A percentile compares a stretch with the other conserved stretches of the same genome.
Evolutionary conservation across 2,113 vertebrate genomes (phyloP).

Genomic region (Pygathrix nemaeus): DNA sequence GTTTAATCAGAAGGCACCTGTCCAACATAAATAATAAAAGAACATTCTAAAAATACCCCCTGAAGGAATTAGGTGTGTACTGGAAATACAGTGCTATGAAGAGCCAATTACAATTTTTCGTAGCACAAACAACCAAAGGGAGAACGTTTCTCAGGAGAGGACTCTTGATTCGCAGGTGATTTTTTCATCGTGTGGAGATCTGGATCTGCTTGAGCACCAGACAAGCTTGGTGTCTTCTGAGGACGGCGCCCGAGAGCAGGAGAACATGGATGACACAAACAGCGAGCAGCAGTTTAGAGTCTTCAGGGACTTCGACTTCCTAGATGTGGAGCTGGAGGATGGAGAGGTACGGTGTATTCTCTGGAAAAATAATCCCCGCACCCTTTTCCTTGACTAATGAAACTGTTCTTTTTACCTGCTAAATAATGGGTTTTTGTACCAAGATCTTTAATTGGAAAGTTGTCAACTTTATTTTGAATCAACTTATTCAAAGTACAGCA

Average conservation of each 20-base stretch:
- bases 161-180: constrained; percentile 90
- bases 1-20: constrained; percentile 88
- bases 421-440: constrained; percentile 58
- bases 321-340: constrained; percentile 98
- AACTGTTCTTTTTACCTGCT: constrained; percentile 49
- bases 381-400: constrained; percentile 2
- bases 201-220: constrained; percentile 98
- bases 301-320: constrained; percentile 98
- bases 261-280: constrained; percentile 97
- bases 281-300: constrained; percentile 99
- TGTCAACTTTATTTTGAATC: constrained; percentile 67
- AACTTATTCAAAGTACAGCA: constrained; percentile 70
- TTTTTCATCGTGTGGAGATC: constrained; percentile 98
- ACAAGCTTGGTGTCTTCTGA: constrained; percentile 96
- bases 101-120: constrained; percentile 76
- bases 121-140: constrained; percentile 74
- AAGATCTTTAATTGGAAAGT: constrained; percentile 58
- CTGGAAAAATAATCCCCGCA: constrained; percentile 52
- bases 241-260: constrained; percentile 94
- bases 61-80: constrained; percentile 90
- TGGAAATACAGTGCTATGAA: constrained; percentile 82
- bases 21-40: constrained; percentile 90
- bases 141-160: constrained; percentile 77
- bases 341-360: constrained; percentile 92
- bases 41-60: constrained; percentile 89